Conservation (phyloP, 2,888 invertebrate species). For the Drosophila affinis region DNA sequence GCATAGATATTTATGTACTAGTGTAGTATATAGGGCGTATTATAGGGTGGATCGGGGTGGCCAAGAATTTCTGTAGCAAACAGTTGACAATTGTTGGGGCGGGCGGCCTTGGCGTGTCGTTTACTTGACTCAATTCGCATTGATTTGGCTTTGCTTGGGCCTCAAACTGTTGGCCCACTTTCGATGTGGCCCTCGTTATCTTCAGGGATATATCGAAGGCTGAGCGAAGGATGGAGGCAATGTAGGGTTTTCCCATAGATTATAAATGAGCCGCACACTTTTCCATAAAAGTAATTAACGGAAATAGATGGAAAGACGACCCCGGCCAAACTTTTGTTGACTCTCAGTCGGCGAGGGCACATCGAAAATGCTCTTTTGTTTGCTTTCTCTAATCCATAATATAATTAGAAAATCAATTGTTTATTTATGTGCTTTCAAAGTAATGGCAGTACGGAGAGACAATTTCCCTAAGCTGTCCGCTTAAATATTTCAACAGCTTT, state of each 20-base stretch:
- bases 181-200: conserved; percentile 14
- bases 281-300: conserved; percentile 31
- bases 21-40: not conserved
- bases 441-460: conserved; percentile 11
- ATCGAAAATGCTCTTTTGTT: not conserved
- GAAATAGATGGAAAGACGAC: conserved; percentile 35
- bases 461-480: conserved; percentile 44
- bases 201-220: conserved; percentile 30
- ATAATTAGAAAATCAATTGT: conserved; percentile 65
- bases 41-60: conserved; percentile 16
- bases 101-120: conserved; percentile 61
- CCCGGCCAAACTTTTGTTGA: conserved; percentile 8
- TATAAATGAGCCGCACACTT: conserved; percentile 50
- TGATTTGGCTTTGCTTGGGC: conserved; percentile 23
- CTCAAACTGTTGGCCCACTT: conserved; percentile 42
- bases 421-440: conserved; percentile 29
- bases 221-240: not conserved
- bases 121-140: conserved; percentile 39
- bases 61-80: conserved; percentile 59
- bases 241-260: conserved; percentile 23
- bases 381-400: conserved; percentile 1
- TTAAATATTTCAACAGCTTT: conserved; percentile 65
- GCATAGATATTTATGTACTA: conserved; percentile 18
- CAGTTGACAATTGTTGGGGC: conserved; percentile 73
- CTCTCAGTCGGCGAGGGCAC: not conserved